These are phyloP conservation scores for Amphipyra berbera DNA, from an alignment of 2,888 invertebrate species.

Conservation along the genomic window DNA sequence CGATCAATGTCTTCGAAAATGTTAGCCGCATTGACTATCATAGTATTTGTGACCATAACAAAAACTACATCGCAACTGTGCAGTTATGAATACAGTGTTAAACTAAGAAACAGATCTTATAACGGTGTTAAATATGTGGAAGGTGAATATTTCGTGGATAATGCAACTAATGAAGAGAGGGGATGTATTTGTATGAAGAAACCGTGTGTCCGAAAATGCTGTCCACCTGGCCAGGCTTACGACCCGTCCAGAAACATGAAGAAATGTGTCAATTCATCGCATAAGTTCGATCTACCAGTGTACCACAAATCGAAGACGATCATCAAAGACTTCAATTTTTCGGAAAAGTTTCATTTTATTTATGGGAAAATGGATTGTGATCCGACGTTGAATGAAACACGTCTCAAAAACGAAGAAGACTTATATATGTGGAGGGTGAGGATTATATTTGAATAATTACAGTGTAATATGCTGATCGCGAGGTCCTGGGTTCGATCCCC, in stretches of 20 bases:
- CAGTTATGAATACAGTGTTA: conserved; percentile 26
- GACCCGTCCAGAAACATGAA: fast-evolving
- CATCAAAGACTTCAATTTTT: conserved; percentile 5
- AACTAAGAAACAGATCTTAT: conserved; percentile 27
- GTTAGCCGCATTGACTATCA: conserved; percentile 19
- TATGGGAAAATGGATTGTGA: conserved; percentile 11
- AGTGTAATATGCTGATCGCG: neutral
- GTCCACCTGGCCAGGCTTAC: conserved; percentile 70
- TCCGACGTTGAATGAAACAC: fast-evolving
- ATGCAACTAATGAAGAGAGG: conserved; percentile 53
- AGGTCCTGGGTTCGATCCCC: no score
- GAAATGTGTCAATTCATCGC: neutral
- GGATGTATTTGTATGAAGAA: conserved; percentile 71
- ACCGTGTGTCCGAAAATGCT: conserved; percentile 74
- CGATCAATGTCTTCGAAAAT: conserved; percentile 15
- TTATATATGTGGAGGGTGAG: conserved; percentile 14
- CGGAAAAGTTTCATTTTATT: neutral
- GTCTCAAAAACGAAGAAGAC: fast-evolving
- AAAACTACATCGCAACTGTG: conserved; percentile 42
- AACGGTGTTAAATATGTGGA: conserved; percentile 63
- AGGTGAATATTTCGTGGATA: conserved; percentile 68
- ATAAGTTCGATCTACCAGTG: conserved; percentile 2
- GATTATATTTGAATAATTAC: neutral
- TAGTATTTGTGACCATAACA: conserved; percentile 33
- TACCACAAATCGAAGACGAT: neutral